Percentiles rank a stretch among this genome's conserved stretches.
phyloP scores from a whole-genome alignment of 2,113 vertebrate species.

The Athene noctua region DNA sequence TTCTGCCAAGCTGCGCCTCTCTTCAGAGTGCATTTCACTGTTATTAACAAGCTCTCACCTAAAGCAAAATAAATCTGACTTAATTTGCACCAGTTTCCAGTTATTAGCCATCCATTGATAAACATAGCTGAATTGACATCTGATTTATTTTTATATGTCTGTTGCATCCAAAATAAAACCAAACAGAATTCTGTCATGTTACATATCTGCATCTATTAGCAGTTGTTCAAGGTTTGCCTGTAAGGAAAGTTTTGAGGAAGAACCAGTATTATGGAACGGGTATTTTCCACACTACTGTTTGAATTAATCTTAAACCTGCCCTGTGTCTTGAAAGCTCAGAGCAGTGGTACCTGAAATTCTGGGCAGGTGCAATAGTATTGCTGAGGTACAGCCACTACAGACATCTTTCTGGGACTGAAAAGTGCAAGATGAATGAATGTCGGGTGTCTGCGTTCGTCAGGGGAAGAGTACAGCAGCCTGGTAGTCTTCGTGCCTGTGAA shows the following conservation, averaged over 20 bases:
- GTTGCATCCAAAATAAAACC: neutral
- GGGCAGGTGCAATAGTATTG: neutral
- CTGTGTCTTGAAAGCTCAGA: neutral
- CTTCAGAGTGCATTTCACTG: neutral
- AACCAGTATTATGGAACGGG: neutral
- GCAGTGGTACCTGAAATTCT: neutral
- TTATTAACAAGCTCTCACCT: slow-evolving; percentile 39
- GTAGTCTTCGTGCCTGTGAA: neutral
- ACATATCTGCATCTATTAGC: neutral
- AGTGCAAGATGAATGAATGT: neutral
- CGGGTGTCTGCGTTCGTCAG: neutral
- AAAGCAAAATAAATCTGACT: slow-evolving; percentile 29
- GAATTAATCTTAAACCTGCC: neutral
- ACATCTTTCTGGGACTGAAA: neutral
- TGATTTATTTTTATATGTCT: neutral
- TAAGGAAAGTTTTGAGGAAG: neutral
- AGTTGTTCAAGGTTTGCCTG: neutral
- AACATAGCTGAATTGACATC: neutral
- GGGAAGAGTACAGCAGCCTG: neutral
- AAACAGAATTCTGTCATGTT: neutral
- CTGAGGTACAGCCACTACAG: neutral
- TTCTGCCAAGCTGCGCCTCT: slow-evolving; percentile 1
- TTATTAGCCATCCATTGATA: neutral
- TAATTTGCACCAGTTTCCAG: slow-evolving; percentile 12
- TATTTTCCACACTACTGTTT: neutral